A percentile compares a stretch with the other conserved stretches of the same genome.
Conservation (phyloP, 2,113 vertebrate species). For the Burhinus bistriatus region DNA sequence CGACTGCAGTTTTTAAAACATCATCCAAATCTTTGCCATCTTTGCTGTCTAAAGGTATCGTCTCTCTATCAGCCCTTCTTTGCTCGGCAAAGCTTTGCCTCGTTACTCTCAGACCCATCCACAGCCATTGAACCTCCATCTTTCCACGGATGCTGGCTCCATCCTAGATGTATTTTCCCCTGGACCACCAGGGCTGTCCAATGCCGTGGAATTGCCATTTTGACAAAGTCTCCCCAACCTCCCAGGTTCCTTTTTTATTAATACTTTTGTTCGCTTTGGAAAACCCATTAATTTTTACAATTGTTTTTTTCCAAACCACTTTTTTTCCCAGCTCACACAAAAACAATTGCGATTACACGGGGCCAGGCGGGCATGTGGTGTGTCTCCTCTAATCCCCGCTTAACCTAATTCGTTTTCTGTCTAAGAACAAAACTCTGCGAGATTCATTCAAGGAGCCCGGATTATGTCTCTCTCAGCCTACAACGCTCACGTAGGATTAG, state of each 20-base stretch:
- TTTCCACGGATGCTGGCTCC: background rate
- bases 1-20: background rate
- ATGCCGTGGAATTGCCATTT: background rate
- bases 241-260: background rate
- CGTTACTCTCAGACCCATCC: background rate
- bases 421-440: slow-evolving; percentile 23
- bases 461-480: background rate
- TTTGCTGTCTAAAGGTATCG: background rate
- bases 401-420: slow-evolving; percentile 57
- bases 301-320: background rate
- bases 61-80: background rate
- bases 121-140: background rate
- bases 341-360: background rate
- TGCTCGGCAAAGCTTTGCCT: background rate
- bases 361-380: background rate
- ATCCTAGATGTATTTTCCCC: background rate
- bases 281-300: background rate
- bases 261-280: background rate
- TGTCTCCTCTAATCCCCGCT: slow-evolving; percentile 22
- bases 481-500: background rate
- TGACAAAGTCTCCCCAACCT: background rate
- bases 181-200: background rate
- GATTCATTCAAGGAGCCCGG: slow-evolving; percentile 44
- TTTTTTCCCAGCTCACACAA: background rate
- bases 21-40: background rate